Evolutionary conservation across 2,888 invertebrate species (phyloP), one percentile per base, ranked within the genome.

Genomic region (Agrilus biguttatus): DNA sequence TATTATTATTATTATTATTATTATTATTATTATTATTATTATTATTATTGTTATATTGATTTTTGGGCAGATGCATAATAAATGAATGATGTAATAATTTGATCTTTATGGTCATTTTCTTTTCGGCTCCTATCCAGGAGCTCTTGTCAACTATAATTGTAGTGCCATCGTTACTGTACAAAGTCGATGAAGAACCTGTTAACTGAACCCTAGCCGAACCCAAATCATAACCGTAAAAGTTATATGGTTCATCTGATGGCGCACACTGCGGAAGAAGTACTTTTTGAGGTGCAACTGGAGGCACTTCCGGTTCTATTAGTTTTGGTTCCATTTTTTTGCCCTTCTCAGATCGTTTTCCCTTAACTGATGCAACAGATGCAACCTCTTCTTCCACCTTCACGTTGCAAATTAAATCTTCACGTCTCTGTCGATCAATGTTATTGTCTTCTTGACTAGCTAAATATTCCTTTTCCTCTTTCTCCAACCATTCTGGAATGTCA

Each of bases 161-260:
- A 23, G 43, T 32, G 1, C 45, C 46, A 23, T 48, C 48, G 28
- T 39, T 39, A 36, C 47, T 47, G 10, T 36, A 36, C 14, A 48
- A 47, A 5, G 35, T 28, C 1, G 42, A 43, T 4, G 48, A 45
- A 10, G 43, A 36, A 6, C 47, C 48, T 2, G 43, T 45, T 34
- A 48, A 44, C 28, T 48, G 46, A 5, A 45, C 17, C 3, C 43
- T 32, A 6, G 19, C 4, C 2, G 39, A 39, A 14, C 37, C 36
- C 2, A 47, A 8, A 36, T 48, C 47, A 34, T 48, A 48, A 13
- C 44, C 46, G 34, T 28, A 33, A 37, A 47, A 48, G 13, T 37
- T 34, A n/a, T 40, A 47, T 3, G 45, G 41, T 23, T 45, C 21
- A 3, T 41, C 32, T 6, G 33, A 21, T 4, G n/a, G 21, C 3